Evolutionary conservation across 2,113 vertebrate species (phyloP).

Genomic region (Elaphurus davidianus): DNA sequence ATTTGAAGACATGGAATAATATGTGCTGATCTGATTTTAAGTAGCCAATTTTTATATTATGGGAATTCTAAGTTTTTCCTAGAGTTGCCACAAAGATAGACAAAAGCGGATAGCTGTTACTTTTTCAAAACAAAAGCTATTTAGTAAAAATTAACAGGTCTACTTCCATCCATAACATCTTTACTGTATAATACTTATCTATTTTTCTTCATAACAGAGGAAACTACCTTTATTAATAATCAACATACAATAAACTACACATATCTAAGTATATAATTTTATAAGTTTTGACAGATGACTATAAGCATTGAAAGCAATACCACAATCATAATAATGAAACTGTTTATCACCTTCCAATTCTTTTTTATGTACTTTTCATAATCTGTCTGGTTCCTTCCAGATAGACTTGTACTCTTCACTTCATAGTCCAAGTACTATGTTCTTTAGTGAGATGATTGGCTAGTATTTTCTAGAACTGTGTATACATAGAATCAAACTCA

Average conservation of each 20-base stretch:
- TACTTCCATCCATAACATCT: not conserved
- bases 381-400: not conserved
- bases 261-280: not conserved
- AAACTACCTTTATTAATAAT: not conserved
- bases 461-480: not conserved
- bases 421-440: not conserved
- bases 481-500: not conserved
- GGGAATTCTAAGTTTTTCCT: not conserved
- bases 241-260: not conserved
- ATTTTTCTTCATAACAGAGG: not conserved
- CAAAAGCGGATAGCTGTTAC: not conserved
- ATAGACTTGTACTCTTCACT: not conserved
- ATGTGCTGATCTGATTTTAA: not conserved
- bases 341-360: not conserved
- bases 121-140: not conserved
- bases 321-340: not conserved
- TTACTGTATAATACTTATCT: not conserved
- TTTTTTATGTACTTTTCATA: not conserved
- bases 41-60: not conserved
- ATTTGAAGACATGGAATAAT: not conserved
- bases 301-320: not conserved
- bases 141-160: not conserved
- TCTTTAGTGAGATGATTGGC: not conserved
- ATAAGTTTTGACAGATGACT: not conserved
- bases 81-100: not conserved